Conservation (phyloP, 2,797 vertebrate genomes). For the Pterois miles region DNA sequence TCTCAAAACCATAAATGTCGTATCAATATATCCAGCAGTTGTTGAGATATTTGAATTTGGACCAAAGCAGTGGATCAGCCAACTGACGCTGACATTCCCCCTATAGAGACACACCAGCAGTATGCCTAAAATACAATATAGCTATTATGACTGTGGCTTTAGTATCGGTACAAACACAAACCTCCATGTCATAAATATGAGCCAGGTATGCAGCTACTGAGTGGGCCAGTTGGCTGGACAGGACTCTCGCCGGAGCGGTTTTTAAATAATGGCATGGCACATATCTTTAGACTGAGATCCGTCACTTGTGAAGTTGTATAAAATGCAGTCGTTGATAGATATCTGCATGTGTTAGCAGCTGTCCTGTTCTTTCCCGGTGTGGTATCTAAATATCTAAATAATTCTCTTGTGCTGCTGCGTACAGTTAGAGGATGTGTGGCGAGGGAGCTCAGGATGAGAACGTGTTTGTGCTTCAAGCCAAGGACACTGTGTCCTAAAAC, state of each 20-base stretch:
- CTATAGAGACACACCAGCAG: not conserved
- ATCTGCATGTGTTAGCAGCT: constrained; percentile 27
- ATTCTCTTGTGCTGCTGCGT: constrained; percentile 18
- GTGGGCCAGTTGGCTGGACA: not conserved
- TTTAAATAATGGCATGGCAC: not conserved
- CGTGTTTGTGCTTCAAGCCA: not conserved
- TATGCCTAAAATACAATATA: not conserved
- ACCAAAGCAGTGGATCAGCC: not conserved
- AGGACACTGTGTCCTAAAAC: constrained; percentile 2
- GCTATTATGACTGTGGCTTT: not conserved
- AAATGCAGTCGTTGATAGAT: not conserved
- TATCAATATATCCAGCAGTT: not conserved
- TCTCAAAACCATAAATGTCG: not conserved
- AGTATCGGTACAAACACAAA: not conserved
- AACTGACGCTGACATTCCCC: not conserved
- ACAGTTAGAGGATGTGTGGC: not conserved
- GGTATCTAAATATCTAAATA: constrained; percentile 39
- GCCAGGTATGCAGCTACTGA: not conserved
- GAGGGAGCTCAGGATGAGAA: not conserved
- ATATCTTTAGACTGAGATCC: not conserved
- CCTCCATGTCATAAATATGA: not conserved
- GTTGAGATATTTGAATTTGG: not conserved
- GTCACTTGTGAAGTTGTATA: not conserved
- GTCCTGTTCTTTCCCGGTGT: not conserved
- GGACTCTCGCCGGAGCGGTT: not conserved